Percentiles rank a stretch among this genome's conserved stretches.
phyloP scores from a whole-genome alignment of 2,888 invertebrate species.

The Plusia festucae region DNA sequence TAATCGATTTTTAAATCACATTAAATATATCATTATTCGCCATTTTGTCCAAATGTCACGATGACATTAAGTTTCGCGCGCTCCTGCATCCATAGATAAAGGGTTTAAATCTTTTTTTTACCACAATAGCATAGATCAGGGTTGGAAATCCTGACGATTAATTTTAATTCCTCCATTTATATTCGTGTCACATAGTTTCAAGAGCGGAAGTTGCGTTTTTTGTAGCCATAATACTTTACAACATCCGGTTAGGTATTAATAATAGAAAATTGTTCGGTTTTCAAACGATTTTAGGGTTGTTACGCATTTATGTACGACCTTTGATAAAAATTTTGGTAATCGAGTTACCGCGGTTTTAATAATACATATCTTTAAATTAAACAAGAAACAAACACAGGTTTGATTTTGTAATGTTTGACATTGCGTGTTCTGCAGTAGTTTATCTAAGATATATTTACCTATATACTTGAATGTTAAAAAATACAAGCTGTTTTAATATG shows the following conservation, averaged over 20 bases:
- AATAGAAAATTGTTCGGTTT: slow-evolving; percentile 66
- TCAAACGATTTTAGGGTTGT: slow-evolving; percentile 52
- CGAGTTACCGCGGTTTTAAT: slow-evolving; percentile 11
- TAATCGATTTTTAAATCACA: slow-evolving; percentile 12
- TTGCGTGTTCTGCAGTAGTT: slow-evolving; percentile 23
- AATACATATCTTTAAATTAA: not conserved
- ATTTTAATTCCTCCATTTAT: slow-evolving; percentile 79
- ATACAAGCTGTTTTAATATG: no score
- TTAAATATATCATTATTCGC: slow-evolving; percentile 43
- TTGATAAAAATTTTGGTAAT: slow-evolving; percentile 14
- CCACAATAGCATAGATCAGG: slow-evolving; percentile 60
- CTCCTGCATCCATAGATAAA: slow-evolving; percentile 78
- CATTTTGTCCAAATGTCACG: slow-evolving; percentile 78
- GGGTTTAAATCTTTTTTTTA: slow-evolving; percentile 66
- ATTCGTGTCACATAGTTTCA: slow-evolving; percentile 81
- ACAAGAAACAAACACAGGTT: no score
- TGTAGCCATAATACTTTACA: slow-evolving; percentile 75
- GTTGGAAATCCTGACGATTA: slow-evolving; percentile 64
- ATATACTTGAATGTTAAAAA: not conserved
- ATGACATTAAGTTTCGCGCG: slow-evolving; percentile 78
- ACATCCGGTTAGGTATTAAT: slow-evolving; percentile 75
- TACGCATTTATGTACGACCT: slow-evolving; percentile 15
- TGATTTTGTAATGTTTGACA: not conserved
- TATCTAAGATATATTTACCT: slow-evolving; percentile 11
- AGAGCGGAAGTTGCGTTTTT: slow-evolving; percentile 78